These are phyloP conservation scores for Acleris literana DNA, from an alignment of 2,888 invertebrate species.

Conservation along the genomic window DNA sequence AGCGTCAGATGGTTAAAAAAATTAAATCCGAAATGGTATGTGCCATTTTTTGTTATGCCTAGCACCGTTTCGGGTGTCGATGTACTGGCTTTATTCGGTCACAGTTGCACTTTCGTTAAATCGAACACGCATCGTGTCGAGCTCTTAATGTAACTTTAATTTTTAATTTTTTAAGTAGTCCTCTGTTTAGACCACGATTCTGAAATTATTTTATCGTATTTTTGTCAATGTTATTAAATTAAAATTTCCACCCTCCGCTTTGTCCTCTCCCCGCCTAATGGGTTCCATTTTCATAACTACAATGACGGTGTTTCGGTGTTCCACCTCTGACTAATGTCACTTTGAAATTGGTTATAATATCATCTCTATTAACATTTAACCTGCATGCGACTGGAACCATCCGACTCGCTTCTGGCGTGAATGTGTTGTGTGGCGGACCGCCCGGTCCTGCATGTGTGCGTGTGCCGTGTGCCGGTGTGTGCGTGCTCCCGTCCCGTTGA, in stretches of 20 bases:
- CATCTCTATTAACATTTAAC: slow-evolving; percentile 47
- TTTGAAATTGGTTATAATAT: slow-evolving; percentile 41
- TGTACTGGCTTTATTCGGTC: slow-evolving; percentile 4
- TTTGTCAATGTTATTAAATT: slow-evolving; percentile 47
- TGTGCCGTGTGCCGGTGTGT: slow-evolving; percentile 38
- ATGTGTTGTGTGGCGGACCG: slow-evolving; percentile 25
- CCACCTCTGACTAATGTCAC: slow-evolving; percentile 58
- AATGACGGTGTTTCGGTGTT: slow-evolving; percentile 71
- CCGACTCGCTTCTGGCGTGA: slow-evolving; percentile 51
- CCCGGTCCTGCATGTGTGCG: slow-evolving; percentile 37
- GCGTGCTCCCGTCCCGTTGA: slow-evolving; percentile 63
- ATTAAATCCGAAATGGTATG: slow-evolving; percentile 14
- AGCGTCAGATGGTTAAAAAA: slow-evolving; percentile 17
- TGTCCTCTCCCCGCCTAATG: slow-evolving; percentile 62
- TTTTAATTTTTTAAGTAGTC: background rate
- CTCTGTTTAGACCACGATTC: background rate
- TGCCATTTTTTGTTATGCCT: background rate
- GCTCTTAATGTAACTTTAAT: background rate
- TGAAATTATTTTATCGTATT: background rate
- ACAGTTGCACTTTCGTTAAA: slow-evolving; percentile 10
- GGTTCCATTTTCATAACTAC: slow-evolving; percentile 74
- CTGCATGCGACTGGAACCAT: slow-evolving; percentile 59
- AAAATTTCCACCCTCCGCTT: slow-evolving; percentile 54
- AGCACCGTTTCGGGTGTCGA: slow-evolving; percentile 15
- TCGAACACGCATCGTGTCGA: background rate